Percentiles rank a stretch among this genome's conserved stretches.
phyloP scores from a whole-genome alignment of 1,140 invertebrate species.

The Philotrypesis tridentata region DNA sequence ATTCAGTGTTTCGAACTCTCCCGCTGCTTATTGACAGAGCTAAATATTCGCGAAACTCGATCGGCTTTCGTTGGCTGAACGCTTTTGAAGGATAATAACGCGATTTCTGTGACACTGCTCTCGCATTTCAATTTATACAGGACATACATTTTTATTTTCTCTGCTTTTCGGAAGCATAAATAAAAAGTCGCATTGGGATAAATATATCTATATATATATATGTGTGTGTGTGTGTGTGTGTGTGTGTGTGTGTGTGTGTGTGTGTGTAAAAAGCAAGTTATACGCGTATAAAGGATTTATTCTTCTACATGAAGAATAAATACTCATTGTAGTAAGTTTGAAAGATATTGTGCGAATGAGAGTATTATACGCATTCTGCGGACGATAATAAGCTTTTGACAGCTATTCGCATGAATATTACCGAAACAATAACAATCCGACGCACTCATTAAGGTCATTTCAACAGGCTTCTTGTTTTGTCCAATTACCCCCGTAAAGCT shows the following conservation, averaged over 20 bases:
- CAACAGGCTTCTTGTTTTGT: background rate
- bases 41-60: slow-evolving; percentile 3
- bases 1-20: background rate
- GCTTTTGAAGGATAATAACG: background rate
- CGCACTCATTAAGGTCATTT: background rate
- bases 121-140: background rate
- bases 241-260: too few relatives aligned
- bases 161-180: background rate
- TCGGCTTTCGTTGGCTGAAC: background rate
- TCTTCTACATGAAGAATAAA: background rate
- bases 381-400: background rate
- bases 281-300: too few relatives aligned
- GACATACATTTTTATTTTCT: background rate
- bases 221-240: too few relatives aligned
- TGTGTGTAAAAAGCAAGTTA: too few relatives aligned
- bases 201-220: background rate
- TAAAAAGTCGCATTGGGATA: background rate
- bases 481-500: slow-evolving; percentile 11
- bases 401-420: background rate
- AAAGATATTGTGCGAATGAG: too few relatives aligned
- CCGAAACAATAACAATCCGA: background rate
- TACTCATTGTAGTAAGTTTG: too few relatives aligned
- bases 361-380: too few relatives aligned
- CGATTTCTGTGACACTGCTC: background rate
- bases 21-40: background rate